Evolutionary conservation across 2,113 vertebrate species (phyloP), one percentile per base, ranked within the genome.

Genomic region (Brachypodius melanocephalos): DNA sequence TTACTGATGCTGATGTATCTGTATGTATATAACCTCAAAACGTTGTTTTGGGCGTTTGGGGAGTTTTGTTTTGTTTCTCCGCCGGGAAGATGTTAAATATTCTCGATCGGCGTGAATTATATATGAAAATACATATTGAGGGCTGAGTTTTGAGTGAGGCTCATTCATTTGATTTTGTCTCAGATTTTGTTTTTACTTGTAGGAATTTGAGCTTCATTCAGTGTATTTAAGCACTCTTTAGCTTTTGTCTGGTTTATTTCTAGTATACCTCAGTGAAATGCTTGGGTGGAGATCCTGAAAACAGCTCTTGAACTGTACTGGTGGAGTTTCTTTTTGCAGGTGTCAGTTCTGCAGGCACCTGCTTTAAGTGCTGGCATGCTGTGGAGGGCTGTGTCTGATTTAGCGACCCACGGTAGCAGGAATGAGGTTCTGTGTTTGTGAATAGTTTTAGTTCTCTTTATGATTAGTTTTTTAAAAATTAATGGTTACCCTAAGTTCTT

Each of bases 41-140:
- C 43, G 6, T 32, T 38, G 48, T 32, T 52, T 45, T 29, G 34
- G 17, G 26, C 0, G 10, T 31, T 73, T 57, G 21, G 16, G 5
- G 0, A 17, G 22, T 46, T 57, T 46, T 17, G 16, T 59, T 61
- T 72, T 40, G 13, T 17, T 75, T 55, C 26, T 48, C 2, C 2
- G 3, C 8, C 0, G 3, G 34, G 42, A 43, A 43, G 45, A 13
- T 11, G 5, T 13, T 51, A 8, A 15, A 12, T 45, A 1, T 32
- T 42, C 14, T 62, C 5, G 6, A 12, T 15, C 28, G 16, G 19
- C 6, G 3, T 14, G 3, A 36, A 5, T 3, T n/a, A 5, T 34
- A 14, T 5, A 13, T 31, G 34, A 42, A 54, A 68, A 26, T 34
- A 40, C 6, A 4, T 59, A 10, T 16, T 34, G 68, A 65, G 34